A percentile compares a stretch with the other conserved stretches of the same genome.
Evolutionary conservation across 2,113 vertebrate genomes (phyloP).

Genomic region (Aptenodytes patagonicus): DNA sequence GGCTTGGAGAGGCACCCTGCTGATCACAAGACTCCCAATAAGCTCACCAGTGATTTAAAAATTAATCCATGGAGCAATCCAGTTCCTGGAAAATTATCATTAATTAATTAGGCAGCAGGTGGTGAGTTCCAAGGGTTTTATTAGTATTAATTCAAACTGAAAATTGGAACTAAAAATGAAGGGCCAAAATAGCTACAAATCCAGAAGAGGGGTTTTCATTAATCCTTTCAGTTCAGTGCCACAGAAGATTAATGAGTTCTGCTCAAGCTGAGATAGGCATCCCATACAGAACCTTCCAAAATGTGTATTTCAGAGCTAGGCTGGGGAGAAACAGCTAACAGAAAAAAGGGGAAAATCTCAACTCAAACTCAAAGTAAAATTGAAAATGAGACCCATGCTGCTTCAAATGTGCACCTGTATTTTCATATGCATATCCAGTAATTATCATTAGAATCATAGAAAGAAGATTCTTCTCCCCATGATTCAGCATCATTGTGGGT

Average conservation of each 20-base stretch:
- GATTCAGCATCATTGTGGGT: neutral
- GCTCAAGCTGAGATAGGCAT: neutral
- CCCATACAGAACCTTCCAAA: neutral
- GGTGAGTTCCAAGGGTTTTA: neutral
- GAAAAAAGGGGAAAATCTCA: neutral
- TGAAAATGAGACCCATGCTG: neutral
- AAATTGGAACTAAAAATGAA: slow-evolving; percentile 32
- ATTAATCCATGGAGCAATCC: neutral
- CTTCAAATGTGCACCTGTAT: neutral
- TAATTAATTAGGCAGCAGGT: neutral
- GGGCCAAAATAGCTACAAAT: neutral
- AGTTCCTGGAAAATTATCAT: neutral
- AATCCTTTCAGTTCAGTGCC: neutral
- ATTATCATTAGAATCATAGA: neutral
- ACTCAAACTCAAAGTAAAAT: neutral
- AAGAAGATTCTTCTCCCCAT: neutral
- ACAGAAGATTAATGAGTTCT: slow-evolving; percentile 22
- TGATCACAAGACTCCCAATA: neutral
- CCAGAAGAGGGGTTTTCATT: neutral
- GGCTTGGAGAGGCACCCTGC: neutral
- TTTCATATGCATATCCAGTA: neutral
- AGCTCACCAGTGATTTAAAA: neutral
- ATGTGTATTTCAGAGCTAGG: neutral
- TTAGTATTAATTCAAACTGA: slow-evolving; percentile 2
- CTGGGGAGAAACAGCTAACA: neutral